These are phyloP conservation scores for Chaunax sp. DNA, from an alignment of 2,797 vertebrate species.

Conservation along the genomic window DNA sequence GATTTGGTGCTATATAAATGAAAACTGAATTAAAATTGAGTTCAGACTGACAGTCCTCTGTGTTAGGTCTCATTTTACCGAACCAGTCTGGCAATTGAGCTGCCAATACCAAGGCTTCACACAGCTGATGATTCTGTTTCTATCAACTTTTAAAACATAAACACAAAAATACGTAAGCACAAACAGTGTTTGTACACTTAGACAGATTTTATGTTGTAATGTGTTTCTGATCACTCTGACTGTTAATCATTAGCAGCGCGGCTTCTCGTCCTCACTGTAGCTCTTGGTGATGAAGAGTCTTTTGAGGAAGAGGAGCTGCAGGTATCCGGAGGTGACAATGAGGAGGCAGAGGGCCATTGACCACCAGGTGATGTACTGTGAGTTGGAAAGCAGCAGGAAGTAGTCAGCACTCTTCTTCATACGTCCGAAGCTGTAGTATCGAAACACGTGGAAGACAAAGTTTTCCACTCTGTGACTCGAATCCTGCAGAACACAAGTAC, in stretches of 20 bases:
- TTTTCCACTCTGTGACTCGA: slow-evolving; percentile 82
- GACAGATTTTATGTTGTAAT: too few species aligned
- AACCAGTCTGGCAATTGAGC: too few species aligned
- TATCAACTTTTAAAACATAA: too few species aligned
- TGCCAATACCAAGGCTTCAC: too few species aligned
- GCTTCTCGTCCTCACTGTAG: slow-evolving; percentile 75
- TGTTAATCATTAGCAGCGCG: slow-evolving; percentile 80
- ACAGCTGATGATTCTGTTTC: too few species aligned
- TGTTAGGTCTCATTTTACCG: too few species aligned
- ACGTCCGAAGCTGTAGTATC: slow-evolving; percentile 89
- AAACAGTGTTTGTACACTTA: too few species aligned
- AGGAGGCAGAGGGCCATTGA: slow-evolving; percentile 87
- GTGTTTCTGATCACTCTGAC: neutral
- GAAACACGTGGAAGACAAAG: slow-evolving; percentile 92
- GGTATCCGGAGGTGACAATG: slow-evolving; percentile 88
- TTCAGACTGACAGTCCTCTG: too few species aligned
- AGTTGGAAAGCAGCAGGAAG: slow-evolving; percentile 89
- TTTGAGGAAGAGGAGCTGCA: slow-evolving; percentile 93
- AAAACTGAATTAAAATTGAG: too few species aligned
- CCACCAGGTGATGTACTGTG: slow-evolving; percentile 89
- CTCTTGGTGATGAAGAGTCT: slow-evolving; percentile 84
- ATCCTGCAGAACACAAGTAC: slow-evolving; percentile 66
- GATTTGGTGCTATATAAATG: too few species aligned
- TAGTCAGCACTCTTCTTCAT: slow-evolving; percentile 88
- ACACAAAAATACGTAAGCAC: too few species aligned